phyloP scores from a whole-genome alignment of 2,113 vertebrate species.

The Spheniscus mendiculus region DNA sequence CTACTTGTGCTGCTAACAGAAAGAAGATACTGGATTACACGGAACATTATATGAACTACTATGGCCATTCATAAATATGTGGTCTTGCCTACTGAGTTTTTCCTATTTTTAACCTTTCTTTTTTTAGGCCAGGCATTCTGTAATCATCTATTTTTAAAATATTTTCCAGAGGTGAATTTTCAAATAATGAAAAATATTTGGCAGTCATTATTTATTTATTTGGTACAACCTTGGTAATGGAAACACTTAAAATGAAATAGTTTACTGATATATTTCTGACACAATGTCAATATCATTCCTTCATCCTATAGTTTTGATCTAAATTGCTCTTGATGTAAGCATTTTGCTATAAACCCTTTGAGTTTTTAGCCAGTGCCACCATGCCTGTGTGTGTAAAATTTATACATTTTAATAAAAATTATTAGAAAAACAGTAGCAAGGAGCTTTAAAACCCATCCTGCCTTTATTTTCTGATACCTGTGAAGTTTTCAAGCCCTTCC shows the following conservation, averaged over 20 bases:
- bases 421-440: background rate
- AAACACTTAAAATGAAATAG: background rate
- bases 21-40: background rate
- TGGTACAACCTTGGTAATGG: background rate
- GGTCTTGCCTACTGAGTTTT: background rate
- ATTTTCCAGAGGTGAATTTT: background rate
- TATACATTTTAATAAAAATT: background rate
- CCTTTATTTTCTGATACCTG: background rate
- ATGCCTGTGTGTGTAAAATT: background rate
- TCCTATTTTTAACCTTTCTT: background rate
- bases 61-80: background rate
- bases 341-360: background rate
- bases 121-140: background rate
- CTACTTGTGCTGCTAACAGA: background rate
- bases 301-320: background rate
- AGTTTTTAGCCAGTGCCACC: background rate
- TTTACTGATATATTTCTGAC: background rate
- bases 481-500: background rate
- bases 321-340: background rate
- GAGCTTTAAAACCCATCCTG: background rate
- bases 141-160: background rate
- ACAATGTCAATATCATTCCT: background rate
- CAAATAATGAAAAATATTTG: background rate
- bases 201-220: background rate
- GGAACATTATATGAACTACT: background rate